phyloP scores from a whole-genome alignment of 2,797 vertebrate species.

The Mus caroli region DNA sequence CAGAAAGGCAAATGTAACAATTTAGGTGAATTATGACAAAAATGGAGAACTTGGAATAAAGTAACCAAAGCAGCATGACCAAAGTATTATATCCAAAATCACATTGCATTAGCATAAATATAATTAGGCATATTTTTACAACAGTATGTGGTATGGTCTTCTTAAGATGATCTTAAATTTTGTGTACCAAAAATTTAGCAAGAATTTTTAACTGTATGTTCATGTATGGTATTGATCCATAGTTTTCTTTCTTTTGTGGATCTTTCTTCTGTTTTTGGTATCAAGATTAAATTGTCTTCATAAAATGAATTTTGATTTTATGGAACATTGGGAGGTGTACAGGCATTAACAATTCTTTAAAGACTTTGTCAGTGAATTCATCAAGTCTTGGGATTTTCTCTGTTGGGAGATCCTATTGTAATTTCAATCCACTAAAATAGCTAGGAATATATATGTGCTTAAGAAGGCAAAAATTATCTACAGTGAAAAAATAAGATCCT shows the following conservation, averaged over 20 bases:
- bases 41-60: background rate
- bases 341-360: background rate
- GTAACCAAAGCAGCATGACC: background rate
- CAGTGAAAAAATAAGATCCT: background rate
- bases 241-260: background rate
- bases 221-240: background rate
- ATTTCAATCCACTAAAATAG: background rate
- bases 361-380: background rate
- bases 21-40: slow-evolving; percentile 4
- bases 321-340: background rate
- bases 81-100: background rate
- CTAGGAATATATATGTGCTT: background rate
- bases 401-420: background rate
- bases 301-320: background rate
- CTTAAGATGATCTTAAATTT: background rate
- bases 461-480: background rate
- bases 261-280: background rate
- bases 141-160: background rate
- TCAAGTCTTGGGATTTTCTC: background rate
- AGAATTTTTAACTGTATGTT: background rate
- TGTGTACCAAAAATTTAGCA: background rate
- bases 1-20: slow-evolving; percentile 28
- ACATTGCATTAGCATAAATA: background rate
- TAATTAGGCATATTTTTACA: background rate
- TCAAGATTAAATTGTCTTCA: background rate